Conservation (phyloP, 2,113 vertebrate genomes). For the Apistogramma diplotaenia region DNA sequence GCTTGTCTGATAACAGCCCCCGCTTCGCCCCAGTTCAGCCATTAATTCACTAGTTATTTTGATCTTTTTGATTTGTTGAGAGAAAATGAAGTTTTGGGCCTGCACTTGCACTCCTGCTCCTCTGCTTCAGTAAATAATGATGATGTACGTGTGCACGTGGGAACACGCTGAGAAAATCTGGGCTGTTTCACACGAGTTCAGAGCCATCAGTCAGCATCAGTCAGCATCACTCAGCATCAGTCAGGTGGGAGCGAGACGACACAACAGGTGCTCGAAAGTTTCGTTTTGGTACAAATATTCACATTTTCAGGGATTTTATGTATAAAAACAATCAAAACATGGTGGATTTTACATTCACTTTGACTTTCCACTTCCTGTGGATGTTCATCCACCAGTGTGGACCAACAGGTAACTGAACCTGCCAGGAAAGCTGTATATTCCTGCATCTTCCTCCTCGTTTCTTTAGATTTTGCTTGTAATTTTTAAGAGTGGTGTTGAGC, state of each 20-base stretch:
- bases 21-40: background rate
- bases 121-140: background rate
- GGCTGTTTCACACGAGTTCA: background rate
- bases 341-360: background rate
- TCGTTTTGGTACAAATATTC: background rate
- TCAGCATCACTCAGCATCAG: background rate
- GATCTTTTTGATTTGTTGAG: background rate
- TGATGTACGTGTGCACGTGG: background rate
- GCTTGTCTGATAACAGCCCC: constrained; percentile 5
- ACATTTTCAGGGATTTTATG: background rate
- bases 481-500: no score
- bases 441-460: background rate
- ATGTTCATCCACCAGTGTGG: background rate
- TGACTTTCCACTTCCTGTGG: background rate
- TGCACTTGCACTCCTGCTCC: background rate
- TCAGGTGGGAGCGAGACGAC: background rate
- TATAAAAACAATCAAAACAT: background rate
- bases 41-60: constrained; percentile 3
- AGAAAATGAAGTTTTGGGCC: background rate
- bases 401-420: background rate
- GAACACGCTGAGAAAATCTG: background rate
- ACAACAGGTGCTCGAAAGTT: background rate
- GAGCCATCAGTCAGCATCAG: background rate
- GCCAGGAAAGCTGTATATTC: background rate
- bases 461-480: no score